Conservation (phyloP, 2,113 vertebrate species). For the Caretta caretta region DNA sequence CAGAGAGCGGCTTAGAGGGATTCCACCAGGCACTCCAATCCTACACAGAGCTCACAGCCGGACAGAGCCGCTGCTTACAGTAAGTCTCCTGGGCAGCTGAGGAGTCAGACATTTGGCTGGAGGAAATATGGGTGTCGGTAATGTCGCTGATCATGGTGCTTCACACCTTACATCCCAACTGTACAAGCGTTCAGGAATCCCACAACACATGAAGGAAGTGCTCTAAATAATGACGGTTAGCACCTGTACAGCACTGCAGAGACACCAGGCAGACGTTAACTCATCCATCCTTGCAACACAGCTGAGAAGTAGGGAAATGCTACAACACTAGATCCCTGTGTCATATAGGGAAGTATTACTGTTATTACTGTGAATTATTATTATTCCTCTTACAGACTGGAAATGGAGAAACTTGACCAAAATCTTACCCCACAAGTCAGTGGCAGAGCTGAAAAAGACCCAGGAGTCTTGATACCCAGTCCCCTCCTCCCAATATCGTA, state of each 20-base stretch:
- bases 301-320: neutral
- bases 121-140: neutral
- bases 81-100: conserved; percentile 71
- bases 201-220: neutral
- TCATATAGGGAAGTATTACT: neutral
- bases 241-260: neutral
- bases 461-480: neutral
- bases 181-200: fast-evolving
- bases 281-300: neutral
- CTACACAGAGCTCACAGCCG: conserved; percentile 86
- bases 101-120: fast-evolving
- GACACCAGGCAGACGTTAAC: neutral
- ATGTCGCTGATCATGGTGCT: neutral
- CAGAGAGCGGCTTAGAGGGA: conserved; percentile 80
- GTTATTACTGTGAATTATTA: neutral
- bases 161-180: neutral
- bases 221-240: neutral
- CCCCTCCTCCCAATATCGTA: neutral
- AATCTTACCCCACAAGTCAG: neutral
- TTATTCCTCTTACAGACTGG: neutral
- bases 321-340: neutral
- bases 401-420: neutral
- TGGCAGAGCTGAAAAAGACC: neutral
- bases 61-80: conserved; percentile 91
- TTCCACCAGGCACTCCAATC: conserved; percentile 87